A percentile compares a stretch with the other conserved stretches of the same genome.
Conservation (phyloP, 2,113 vertebrate genomes). For the Shinisaurus crocodilurus region DNA sequence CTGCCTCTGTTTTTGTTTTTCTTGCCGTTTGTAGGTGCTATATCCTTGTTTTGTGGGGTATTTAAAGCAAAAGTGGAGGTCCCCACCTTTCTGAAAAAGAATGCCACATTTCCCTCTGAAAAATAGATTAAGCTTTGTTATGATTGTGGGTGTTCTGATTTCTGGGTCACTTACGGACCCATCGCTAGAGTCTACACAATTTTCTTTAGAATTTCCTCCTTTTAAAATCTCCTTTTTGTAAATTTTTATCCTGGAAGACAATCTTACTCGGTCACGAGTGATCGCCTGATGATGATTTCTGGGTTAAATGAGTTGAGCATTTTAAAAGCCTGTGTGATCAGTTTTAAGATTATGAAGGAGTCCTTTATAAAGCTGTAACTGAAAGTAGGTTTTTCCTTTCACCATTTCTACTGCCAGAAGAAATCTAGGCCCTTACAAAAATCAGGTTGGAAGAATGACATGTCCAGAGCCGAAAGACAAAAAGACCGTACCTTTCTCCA, state of each 20-base stretch:
- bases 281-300: too few relatives aligned
- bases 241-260: too few relatives aligned
- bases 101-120: not conserved
- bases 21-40: not conserved
- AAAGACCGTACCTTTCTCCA: slow-evolving; percentile 64
- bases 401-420: slow-evolving; percentile 63
- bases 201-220: too few relatives aligned
- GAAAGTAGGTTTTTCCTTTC: slow-evolving; percentile 7
- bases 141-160: not conserved
- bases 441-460: slow-evolving; percentile 64
- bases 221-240: too few relatives aligned
- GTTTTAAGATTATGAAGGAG: not conserved
- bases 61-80: not conserved
- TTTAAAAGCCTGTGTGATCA: not conserved
- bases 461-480: slow-evolving; percentile 57
- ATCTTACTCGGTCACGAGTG: too few relatives aligned
- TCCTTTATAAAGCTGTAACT: rapidly evolving
- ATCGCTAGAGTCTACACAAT: too few relatives aligned
- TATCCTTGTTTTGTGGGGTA: not conserved
- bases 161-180: not conserved
- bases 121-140: not conserved
- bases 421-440: slow-evolving; percentile 53
- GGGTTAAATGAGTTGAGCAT: not conserved
- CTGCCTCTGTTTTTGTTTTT: not conserved
- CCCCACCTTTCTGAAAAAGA: not conserved